Evolutionary conservation across 1,140 invertebrate species (phyloP).

Genomic region (Batillaria attramentaria): DNA sequence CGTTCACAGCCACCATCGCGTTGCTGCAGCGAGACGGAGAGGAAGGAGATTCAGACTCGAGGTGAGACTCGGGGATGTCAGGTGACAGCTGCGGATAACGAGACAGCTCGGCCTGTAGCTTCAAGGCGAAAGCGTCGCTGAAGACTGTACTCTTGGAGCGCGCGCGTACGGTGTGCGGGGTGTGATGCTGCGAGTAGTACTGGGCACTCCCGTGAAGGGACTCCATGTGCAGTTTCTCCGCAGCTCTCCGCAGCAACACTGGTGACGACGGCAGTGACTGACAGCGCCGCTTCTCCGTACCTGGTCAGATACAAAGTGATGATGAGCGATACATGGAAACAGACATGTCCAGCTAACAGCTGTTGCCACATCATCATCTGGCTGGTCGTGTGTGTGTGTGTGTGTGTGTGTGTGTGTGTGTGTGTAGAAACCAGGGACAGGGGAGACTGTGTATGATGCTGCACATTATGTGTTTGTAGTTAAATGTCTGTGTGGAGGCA

Average conservation of each 20-base stretch:
- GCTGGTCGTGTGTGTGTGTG: too few relatives aligned
- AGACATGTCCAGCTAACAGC: too few relatives aligned
- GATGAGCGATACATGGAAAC: too few relatives aligned
- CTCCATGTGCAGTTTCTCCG: constrained; percentile 63
- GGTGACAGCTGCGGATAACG: constrained; percentile 6
- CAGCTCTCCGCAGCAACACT: constrained; percentile 60
- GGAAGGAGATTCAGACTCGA: background rate
- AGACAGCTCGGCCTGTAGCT: constrained; percentile 44
- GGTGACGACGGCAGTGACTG: constrained; percentile 67
- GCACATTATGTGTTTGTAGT: too few relatives aligned
- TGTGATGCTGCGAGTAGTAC: constrained; percentile 40
- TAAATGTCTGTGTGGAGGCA: too few relatives aligned
- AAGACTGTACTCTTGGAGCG: constrained; percentile 58
- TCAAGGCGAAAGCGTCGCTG: constrained; percentile 50
- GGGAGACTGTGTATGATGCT: too few relatives aligned
- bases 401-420: too few relatives aligned
- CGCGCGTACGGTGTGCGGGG: constrained; percentile 35
- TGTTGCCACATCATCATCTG: too few relatives aligned
- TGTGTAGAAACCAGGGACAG: too few relatives aligned
- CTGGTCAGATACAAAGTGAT: too few relatives aligned
- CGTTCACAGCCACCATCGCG: background rate
- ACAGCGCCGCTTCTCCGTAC: constrained; percentile 44
- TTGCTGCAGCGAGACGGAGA: background rate
- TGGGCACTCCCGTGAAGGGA: constrained; percentile 60
- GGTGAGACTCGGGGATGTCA: constrained; percentile 4